Base-by-base conservation (phyloP, 2,888 invertebrate genomes). In the Trachelus iudaicus region DNA sequence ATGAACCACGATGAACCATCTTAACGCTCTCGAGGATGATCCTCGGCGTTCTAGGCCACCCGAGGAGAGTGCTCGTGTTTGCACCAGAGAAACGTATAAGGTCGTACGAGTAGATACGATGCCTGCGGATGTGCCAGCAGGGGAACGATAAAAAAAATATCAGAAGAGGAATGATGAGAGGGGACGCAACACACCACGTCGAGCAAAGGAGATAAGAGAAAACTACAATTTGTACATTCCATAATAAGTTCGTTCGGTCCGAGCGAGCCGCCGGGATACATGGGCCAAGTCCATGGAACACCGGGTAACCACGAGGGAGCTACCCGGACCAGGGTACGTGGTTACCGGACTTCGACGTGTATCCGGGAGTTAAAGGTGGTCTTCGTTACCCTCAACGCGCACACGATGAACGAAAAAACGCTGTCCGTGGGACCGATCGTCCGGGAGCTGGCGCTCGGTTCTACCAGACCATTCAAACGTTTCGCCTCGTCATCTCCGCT, bases 141-240 rank as follows among this genome's bases (percentile, higher is more conserved):
- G 69, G 73, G 80, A 81, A 82, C 31, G 35, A 75, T 1, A 23
- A 56, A 23, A 56, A 0, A 23, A 23, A 56, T 34, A 56, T n/a
- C 11, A 11, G 68, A 37, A 30, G 68, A 33, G 75, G 71, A 23
- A 23, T 31, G 12, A 34, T 33, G 33, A 13, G 68, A 40, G 33
- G 30, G 6, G 12, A 12, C 69, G 37, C 69, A 69, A 56, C 9
- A 56, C 56, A 56, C 56, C 23, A 56, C 56, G 56, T 56, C 23
- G 56, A 56, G 56, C 56, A 23, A 56, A 56, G 23, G 56, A 79
- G 75, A 83, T 75, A 83, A 83, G 83, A 83, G 82, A 84, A 94
- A 91, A 92, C 92, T 94, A 94, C 94, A 94, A 95, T 95, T 95
- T 95, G 95, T 95, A 95, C 95, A 95, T 95, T 95, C 95, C 95